Evolutionary conservation across 2,113 vertebrate species (phyloP).

Genomic region (Chaetops frenatus): DNA sequence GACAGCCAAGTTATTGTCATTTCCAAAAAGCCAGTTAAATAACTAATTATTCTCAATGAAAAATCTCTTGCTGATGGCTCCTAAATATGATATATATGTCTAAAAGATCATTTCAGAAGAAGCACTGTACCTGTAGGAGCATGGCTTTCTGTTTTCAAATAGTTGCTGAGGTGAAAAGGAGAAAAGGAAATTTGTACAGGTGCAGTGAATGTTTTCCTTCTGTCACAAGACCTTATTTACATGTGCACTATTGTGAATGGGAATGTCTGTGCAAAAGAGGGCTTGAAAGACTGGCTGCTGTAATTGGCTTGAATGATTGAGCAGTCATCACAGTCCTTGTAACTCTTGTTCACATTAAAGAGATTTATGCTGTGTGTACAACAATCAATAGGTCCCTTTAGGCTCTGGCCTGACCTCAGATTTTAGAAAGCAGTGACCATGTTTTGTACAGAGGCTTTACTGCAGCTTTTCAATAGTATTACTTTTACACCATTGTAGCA

Average conservation of each 20-base stretch:
- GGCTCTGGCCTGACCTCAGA: not conserved
- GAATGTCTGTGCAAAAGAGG: not conserved
- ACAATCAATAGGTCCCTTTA: not conserved
- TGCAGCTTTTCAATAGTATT: not conserved
- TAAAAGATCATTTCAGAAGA: not conserved
- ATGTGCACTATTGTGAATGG: not conserved
- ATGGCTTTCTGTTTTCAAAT: not conserved
- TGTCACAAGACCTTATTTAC: not conserved
- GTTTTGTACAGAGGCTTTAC: not conserved
- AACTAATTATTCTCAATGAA: not conserved
- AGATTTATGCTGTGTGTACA: not conserved
- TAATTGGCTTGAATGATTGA: not conserved
- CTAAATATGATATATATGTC: not conserved
- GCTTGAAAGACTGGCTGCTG: not conserved
- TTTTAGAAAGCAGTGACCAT: not conserved
- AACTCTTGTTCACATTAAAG: not conserved
- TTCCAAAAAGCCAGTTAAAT: not conserved
- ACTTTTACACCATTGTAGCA: not conserved
- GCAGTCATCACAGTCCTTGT: not conserved
- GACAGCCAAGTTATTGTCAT: not conserved
- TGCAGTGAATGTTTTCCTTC: not conserved
- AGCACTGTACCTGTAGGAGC: not conserved
- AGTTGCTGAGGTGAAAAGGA: not conserved
- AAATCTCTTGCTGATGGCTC: not conserved
- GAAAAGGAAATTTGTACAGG: not conserved